phyloP scores from a whole-genome alignment of 2,797 vertebrate species.

The Gorsachius magnificus region DNA sequence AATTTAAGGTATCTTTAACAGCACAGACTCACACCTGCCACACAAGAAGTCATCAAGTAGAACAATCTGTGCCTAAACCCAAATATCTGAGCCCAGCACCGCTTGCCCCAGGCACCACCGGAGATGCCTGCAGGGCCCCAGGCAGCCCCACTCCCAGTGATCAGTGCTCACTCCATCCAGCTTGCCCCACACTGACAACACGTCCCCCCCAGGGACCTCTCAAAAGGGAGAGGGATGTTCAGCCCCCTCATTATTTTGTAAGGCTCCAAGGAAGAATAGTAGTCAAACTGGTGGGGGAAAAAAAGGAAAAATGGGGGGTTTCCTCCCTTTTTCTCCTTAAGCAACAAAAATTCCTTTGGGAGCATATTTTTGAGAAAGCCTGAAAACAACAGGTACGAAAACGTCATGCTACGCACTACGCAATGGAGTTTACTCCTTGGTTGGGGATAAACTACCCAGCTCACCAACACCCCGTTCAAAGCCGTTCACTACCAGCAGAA shows the following conservation, averaged over 20 bases:
- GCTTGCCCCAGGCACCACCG: fast-evolving
- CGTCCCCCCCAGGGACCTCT: fast-evolving
- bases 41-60: neutral
- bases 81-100: neutral
- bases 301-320: too few species aligned
- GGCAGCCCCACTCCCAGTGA: fast-evolving
- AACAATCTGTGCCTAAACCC: neutral
- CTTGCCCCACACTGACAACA: neutral
- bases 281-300: neutral
- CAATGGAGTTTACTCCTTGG: neutral
- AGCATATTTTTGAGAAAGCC: neutral
- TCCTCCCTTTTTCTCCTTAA: neutral
- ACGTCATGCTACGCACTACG: fast-evolving
- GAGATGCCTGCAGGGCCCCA: too few species aligned
- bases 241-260: neutral
- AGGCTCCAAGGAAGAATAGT: neutral
- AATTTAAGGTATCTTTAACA: neutral
- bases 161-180: neutral
- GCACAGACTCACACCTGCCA: fast-evolving
- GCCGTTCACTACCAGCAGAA: neutral
- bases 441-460: neutral
- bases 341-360: neutral
- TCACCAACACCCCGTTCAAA: neutral
- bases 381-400: neutral
- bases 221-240: neutral